These are phyloP conservation scores for Montipora capricornis DNA, from an alignment of 64 coral and sea anemone species.

Conservation along the genomic window DNA sequence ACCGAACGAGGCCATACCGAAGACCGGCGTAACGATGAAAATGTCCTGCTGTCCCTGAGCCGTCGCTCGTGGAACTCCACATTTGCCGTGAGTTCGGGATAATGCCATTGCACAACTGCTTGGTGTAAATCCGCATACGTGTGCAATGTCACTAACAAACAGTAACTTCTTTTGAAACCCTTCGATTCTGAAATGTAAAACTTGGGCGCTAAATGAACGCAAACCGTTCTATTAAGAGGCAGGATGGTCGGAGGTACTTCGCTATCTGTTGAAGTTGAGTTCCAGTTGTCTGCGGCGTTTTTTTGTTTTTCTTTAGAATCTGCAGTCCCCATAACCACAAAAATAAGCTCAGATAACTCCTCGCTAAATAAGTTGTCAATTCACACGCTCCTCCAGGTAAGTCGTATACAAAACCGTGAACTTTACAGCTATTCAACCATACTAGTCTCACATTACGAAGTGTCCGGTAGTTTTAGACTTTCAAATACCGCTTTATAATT, in stretches of 20 bases:
- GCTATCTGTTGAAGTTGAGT: not conserved
- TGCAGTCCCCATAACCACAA: not conserved
- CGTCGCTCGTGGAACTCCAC: slow-evolving; percentile 57
- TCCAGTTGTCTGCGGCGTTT: not conserved
- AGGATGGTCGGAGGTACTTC: slow-evolving; percentile 47
- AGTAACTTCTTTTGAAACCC: slow-evolving; percentile 56
- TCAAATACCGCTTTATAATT: not conserved
- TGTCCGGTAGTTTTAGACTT: not conserved
- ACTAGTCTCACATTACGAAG: too few relatives aligned
- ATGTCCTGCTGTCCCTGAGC: not conserved
- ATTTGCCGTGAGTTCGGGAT: slow-evolving; percentile 1
- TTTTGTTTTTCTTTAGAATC: not conserved
- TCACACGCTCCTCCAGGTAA: not conserved
- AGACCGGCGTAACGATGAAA: not conserved
- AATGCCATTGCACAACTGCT: not conserved
- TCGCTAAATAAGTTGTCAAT: not conserved
- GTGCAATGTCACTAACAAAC: slow-evolving; percentile 39
- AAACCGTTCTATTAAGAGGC: slow-evolving; percentile 38
- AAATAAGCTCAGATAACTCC: not conserved
- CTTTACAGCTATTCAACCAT: too few relatives aligned
- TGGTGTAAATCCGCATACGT: not conserved
- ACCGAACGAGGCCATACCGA: not conserved
- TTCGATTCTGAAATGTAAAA: slow-evolving; percentile 70
- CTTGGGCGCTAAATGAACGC: slow-evolving; percentile 74
- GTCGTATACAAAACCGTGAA: too few relatives aligned